A percentile compares a stretch with the other conserved stretches of the same genome.
phyloP scores from a whole-genome alignment of 2,888 invertebrate genomes.

The Eristalinus aeneus region DNA sequence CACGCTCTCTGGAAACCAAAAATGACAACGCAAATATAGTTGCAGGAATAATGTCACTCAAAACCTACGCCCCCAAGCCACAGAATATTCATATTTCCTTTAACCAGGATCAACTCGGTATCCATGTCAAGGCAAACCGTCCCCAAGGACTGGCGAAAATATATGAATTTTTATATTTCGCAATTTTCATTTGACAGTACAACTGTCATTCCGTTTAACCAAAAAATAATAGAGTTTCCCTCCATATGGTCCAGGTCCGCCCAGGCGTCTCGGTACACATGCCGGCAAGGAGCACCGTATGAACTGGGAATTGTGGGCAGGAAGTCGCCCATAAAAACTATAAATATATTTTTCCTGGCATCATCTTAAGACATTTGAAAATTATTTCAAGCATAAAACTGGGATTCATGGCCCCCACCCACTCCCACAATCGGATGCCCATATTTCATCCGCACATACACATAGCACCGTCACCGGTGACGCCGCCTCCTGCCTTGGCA shows the following conservation, averaged over 20 bases:
- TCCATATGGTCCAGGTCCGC: conserved; percentile 65
- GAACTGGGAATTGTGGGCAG: background rate
- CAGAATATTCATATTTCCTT: background rate
- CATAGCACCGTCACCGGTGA: conserved; percentile 1
- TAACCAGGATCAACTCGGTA: background rate
- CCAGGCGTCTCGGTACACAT: conserved; percentile 44
- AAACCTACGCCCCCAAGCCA: background rate
- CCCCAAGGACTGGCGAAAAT: conserved; percentile 44
- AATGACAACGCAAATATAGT: conserved; percentile 45
- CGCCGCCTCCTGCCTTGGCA: conserved; percentile 22
- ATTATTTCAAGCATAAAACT: conserved; percentile 71
- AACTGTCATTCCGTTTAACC: conserved; percentile 68
- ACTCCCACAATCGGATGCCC: conserved; percentile 27
- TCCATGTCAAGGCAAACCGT: conserved; percentile 1
- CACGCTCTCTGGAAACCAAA: background rate
- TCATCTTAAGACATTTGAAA: conserved; percentile 71
- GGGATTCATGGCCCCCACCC: conserved; percentile 48
- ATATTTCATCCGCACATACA: conserved; percentile 55
- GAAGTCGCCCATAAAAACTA: conserved; percentile 22
- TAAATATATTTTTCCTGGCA: conserved; percentile 70
- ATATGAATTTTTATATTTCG: conserved; percentile 64
- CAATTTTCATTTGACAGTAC: conserved; percentile 68
- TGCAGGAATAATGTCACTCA: conserved; percentile 12
- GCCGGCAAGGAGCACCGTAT: background rate
- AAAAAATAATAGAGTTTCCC: conserved; percentile 69